These are phyloP conservation scores for Chloropsis hardwickii DNA, from an alignment of 2,113 vertebrate genomes.

Conservation along the genomic window DNA sequence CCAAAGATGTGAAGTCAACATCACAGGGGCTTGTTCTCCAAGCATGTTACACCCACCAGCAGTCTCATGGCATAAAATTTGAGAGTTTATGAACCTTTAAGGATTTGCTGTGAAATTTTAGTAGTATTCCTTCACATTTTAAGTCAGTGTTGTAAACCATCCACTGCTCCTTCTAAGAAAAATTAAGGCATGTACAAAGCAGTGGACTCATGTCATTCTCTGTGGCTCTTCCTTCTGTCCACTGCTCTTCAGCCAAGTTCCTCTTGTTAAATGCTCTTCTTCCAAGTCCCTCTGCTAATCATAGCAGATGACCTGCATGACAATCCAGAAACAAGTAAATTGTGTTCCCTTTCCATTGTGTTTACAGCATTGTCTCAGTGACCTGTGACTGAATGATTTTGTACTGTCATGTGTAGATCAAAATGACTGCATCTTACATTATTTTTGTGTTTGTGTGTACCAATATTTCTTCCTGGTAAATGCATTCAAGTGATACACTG, in stretches of 20 bases:
- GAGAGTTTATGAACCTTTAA: neutral
- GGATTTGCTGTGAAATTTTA: neutral
- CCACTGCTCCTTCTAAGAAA: neutral
- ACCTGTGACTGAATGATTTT: neutral
- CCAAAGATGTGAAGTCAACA: neutral
- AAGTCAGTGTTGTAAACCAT: neutral
- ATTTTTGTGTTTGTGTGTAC: neutral
- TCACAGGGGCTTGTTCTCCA: neutral
- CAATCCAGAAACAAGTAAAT: neutral
- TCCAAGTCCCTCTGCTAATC: neutral
- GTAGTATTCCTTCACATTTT: neutral
- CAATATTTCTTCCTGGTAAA: neutral
- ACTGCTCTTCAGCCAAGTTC: neutral
- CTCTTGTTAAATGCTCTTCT: neutral
- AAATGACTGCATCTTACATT: fast-evolving
- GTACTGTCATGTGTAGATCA: neutral
- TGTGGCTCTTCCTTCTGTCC: neutral
- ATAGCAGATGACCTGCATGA: neutral
- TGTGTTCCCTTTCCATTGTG: neutral
- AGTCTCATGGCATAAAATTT: neutral
- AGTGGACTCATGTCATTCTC: neutral
- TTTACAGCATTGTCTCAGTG: neutral
- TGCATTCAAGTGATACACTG: neutral
- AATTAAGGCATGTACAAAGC: neutral
- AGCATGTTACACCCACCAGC: neutral